Percentiles rank a stretch among this genome's conserved stretches.
phyloP scores from a whole-genome alignment of 2,113 vertebrate genomes.

The Lichenostomus cassidix region DNA sequence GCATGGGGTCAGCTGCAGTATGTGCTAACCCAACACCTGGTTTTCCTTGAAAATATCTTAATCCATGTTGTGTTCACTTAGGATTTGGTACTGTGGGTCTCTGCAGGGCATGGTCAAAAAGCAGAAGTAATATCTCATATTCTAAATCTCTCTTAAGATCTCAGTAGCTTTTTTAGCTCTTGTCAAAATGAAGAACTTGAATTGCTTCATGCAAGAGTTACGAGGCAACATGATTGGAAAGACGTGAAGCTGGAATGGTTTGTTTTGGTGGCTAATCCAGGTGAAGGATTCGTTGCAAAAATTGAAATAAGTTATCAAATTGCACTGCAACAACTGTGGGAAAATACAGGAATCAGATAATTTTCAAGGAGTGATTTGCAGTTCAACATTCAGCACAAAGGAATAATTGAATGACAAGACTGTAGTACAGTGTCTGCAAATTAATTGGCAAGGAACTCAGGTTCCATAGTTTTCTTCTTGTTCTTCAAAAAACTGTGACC shows the following conservation, averaged over 20 bases:
- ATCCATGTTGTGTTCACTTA: not conserved
- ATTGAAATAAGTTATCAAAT: not conserved
- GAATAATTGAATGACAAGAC: not conserved
- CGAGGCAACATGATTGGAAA: not conserved
- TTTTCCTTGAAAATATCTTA: not conserved
- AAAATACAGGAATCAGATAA: accelerated
- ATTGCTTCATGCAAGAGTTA: not conserved
- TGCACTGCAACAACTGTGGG: not conserved
- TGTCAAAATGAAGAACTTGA: not conserved
- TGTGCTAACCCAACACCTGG: not conserved
- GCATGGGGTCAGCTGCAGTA: not conserved
- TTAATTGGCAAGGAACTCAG: not conserved
- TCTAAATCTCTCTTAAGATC: not conserved
- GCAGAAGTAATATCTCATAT: not conserved
- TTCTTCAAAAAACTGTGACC: not conserved
- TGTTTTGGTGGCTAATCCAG: not conserved
- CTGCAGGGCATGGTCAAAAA: not conserved
- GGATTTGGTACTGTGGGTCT: not conserved
- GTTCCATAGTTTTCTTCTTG: not conserved
- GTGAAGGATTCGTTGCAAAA: not conserved
- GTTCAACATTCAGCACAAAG: accelerated
- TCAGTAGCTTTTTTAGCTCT: not conserved
- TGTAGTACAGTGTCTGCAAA: not conserved
- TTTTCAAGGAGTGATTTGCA: not conserved
- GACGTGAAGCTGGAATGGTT: not conserved